Evolutionary conservation across 2,797 vertebrate genomes (phyloP).

Genomic region (Coregonus suidteri): DNA sequence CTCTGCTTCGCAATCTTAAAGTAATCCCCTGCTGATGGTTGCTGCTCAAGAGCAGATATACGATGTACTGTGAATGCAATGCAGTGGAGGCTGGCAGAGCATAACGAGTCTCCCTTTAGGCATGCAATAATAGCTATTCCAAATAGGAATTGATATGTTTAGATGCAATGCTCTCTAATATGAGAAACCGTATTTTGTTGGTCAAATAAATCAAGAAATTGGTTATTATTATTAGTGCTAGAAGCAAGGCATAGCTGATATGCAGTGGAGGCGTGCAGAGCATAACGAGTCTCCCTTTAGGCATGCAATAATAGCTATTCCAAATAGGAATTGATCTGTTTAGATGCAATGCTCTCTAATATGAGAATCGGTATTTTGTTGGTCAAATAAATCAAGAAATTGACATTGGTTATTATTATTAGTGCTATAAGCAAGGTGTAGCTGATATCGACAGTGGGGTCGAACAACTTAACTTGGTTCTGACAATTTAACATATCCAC

Average conservation of each 20-base stretch:
- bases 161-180: neutral
- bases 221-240: neutral
- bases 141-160: neutral
- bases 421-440: neutral
- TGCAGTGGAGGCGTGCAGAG: neutral
- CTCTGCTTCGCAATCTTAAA: neutral
- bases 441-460: neutral
- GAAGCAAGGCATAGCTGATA: neutral
- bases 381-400: neutral
- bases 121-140: conserved; percentile 7
- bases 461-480: neutral
- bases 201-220: neutral
- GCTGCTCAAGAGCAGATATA: neutral
- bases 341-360: neutral
- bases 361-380: neutral
- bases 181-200: neutral
- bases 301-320: conserved; percentile 3
- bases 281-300: neutral
- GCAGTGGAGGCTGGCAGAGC: too few relatives aligned
- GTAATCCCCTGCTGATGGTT: neutral
- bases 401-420: neutral
- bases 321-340: neutral
- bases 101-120: neutral
- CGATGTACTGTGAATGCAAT: neutral
- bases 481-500: conserved; percentile 8